Percentiles rank a stretch among this genome's conserved stretches.
These are phyloP conservation scores for Calephelis virginiensis DNA, from an alignment of 1,140 invertebrate species.

Conservation along the genomic window DNA sequence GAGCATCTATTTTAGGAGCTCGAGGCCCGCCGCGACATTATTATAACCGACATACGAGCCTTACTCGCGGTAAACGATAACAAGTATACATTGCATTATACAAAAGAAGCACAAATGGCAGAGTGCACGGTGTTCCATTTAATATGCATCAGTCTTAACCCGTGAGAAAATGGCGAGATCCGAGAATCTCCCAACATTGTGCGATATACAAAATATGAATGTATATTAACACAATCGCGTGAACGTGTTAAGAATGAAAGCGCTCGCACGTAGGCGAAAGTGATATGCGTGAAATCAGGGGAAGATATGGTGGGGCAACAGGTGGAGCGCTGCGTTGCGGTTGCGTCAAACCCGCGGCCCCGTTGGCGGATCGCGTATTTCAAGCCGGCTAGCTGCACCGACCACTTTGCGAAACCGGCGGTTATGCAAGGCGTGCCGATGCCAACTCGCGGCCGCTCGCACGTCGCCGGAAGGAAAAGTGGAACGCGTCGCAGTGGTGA, in stretches of 20 bases:
- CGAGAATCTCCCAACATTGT: conserved; percentile 29
- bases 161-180: conserved; percentile 26
- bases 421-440: conserved; percentile 73
- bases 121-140: conserved; percentile 62
- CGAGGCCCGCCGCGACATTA: conserved; percentile 72
- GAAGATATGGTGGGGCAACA: conserved; percentile 50
- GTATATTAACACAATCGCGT: conserved; percentile 36
- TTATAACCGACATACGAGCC: conserved; percentile 58
- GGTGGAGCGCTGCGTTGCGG: conserved; percentile 38
- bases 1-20: conserved; percentile 71
- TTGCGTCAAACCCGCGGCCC: conserved; percentile 52
- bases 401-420: conserved; percentile 69
- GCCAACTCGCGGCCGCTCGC: conserved; percentile 68
- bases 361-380: conserved; percentile 61
- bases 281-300: conserved; percentile 61
- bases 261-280: conserved; percentile 60
- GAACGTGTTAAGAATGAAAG: conserved; percentile 57
- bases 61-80: conserved; percentile 36
- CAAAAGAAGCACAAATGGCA: conserved; percentile 42
- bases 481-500: conserved; percentile 72
- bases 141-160: conserved; percentile 51
- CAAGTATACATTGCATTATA: conserved; percentile 19
- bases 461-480: conserved; percentile 76
- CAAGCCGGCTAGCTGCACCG: conserved; percentile 66
- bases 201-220: conserved; percentile 22